These are phyloP conservation scores for Barypeithes pellucidus DNA, from an alignment of 2,888 invertebrate genomes.

Conservation along the genomic window DNA sequence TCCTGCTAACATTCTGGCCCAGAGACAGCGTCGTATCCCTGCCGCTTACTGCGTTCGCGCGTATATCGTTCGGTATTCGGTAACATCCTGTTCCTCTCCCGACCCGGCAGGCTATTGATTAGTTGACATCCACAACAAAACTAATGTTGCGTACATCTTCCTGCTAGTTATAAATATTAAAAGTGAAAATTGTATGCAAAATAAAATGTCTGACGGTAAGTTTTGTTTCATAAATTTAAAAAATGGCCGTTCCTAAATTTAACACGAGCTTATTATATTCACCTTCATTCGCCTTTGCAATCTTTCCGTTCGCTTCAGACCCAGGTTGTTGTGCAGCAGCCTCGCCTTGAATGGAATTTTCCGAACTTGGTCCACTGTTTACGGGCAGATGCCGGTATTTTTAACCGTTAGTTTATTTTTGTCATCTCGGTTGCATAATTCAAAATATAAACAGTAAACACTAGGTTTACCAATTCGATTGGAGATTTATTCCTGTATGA, in stretches of 20 bases:
- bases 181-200: constrained; percentile 28
- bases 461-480: not conserved
- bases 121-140: constrained; percentile 38
- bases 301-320: not conserved
- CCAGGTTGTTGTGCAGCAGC: constrained; percentile 17
- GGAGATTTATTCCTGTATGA: no score
- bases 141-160: constrained; percentile 28
- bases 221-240: not conserved
- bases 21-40: constrained; percentile 24
- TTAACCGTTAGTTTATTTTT: constrained; percentile 21
- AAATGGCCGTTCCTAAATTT: not conserved
- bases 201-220: constrained; percentile 31
- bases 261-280: not conserved
- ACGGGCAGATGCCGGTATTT: constrained; percentile 23
- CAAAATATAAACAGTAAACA: not conserved
- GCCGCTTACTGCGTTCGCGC: constrained; percentile 30
- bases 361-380: constrained; percentile 21
- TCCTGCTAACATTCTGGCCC: constrained; percentile 35
- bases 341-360: constrained; percentile 40
- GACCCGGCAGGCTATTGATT: constrained; percentile 36
- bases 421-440: constrained; percentile 10
- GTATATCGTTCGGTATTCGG: constrained; percentile 26
- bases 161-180: constrained; percentile 27
- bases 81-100: constrained; percentile 26
- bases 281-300: constrained; percentile 17